phyloP scores from a whole-genome alignment of 2,113 vertebrate genomes.

The Pteropus alecto region DNA sequence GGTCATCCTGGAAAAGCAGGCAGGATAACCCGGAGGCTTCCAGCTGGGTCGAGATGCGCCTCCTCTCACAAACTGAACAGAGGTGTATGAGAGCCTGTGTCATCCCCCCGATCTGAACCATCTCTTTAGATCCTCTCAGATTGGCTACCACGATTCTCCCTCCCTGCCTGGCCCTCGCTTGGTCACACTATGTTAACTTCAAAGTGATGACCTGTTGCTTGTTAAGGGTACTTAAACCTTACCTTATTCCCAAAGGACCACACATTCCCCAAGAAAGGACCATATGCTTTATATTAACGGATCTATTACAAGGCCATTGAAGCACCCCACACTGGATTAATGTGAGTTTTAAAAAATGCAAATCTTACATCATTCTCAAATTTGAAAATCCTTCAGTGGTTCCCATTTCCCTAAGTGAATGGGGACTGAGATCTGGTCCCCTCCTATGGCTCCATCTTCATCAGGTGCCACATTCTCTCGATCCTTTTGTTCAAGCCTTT shows the following conservation, averaged over 20 bases:
- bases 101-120: not conserved
- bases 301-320: not conserved
- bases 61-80: not conserved
- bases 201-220: not conserved
- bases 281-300: not conserved
- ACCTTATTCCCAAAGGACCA: not conserved
- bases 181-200: not conserved
- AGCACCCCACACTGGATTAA: not conserved
- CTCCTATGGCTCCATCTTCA: not conserved
- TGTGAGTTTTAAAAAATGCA: not conserved
- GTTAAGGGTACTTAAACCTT: not conserved
- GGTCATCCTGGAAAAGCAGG: conserved; percentile 88
- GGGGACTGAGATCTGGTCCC: not conserved
- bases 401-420: not conserved
- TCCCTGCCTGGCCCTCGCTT: not conserved
- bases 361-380: not conserved
- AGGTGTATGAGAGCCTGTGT: not conserved
- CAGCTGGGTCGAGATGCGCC: not conserved
- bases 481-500: not conserved
- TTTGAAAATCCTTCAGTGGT: not conserved
- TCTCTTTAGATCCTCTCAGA: not conserved
- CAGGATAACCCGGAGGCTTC: not conserved
- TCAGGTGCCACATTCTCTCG: not conserved
- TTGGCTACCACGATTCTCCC: not conserved
- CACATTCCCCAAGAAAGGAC: not conserved